Base-by-base conservation (phyloP, 2,888 invertebrate genomes). In the Caenorhabditis auriculariae region DNA sequence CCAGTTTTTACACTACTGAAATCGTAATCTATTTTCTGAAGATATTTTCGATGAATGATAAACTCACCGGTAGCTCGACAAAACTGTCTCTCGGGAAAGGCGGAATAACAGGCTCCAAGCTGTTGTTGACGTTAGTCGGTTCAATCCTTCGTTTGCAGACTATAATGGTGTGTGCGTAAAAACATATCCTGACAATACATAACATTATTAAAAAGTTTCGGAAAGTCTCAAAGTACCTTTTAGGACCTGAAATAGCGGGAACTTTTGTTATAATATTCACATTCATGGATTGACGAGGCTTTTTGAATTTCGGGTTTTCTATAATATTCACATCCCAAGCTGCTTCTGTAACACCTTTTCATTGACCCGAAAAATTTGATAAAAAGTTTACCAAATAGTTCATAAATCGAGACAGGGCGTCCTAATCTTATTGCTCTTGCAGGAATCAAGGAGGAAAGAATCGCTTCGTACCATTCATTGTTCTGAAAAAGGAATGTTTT, bases 101-200 rank as follows among this genome's bases (percentile, higher is more conserved):
- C 23, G 77, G 77, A 26, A 70, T 64, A 19, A 67, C 66, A 3
- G 66, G 60, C n/a, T n/a, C n/a, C 12, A 55, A 47, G 4, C 71
- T 69, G 5, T 60, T 39, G 9, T 64, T 67, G 17, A 47, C 52
- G 17, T 44, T 41, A 27, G 65, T 68, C 23, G 77, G 75, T 45
- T 74, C 74, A 24, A 74, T 69, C 39, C 63, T 53, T n/a, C 60
- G 46, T 38, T 66, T 59, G 17, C 64, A 66, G n/a, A 77, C 48
- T 17, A 75, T 51, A 23, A 77, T 68, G 3, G 74, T 66, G 43
- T 77, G 74, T 7, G 76, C 63, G 53, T 75, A 77, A 43, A 77
- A 69, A 41, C 77, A 76, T 4, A 77, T 51, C 38, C 77, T 69
- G 47, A 38, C 60, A 37, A 19, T 21, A 46, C 5, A 23, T 12